Evolutionary conservation across 1,140 invertebrate species (phyloP).

Genomic region (Ridgeia piscesae): DNA sequence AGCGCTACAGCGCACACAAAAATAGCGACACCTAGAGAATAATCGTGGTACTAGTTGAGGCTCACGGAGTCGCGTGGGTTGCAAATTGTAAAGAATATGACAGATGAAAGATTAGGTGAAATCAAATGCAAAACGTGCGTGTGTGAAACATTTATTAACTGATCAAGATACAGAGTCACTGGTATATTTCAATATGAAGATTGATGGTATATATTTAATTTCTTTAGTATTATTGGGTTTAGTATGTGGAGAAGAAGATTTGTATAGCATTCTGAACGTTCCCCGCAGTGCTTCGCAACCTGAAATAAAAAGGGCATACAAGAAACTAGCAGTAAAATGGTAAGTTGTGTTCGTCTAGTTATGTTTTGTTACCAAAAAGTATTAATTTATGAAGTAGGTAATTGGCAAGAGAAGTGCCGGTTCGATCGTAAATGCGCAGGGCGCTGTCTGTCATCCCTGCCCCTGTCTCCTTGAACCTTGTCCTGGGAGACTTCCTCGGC

Average conservation of each 20-base stretch:
- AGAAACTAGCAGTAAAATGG: conserved; percentile 87
- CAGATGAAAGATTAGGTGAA: background rate
- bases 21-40: background rate
- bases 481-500: too few species aligned
- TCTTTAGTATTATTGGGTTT: background rate
- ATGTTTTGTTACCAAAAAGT: too few species aligned
- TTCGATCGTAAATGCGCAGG: background rate
- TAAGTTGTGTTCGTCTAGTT: conserved; percentile 45
- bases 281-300: conserved; percentile 70
- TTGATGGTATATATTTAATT: background rate
- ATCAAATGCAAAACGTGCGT: background rate
- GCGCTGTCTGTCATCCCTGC: background rate
- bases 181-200: background rate
- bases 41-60: background rate
- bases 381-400: background rate
- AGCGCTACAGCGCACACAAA: too few species aligned
- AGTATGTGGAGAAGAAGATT: conserved; percentile 52
- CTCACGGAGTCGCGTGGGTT: background rate
- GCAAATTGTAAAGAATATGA: background rate
- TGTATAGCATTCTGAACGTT: conserved; percentile 83
- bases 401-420: background rate
- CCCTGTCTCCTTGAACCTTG: too few species aligned
- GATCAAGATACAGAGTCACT: background rate
- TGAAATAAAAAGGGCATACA: conserved; percentile 88
- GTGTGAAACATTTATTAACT: background rate